Evolutionary conservation across 2,113 vertebrate species (phyloP).

Genomic region (Urocitellus parryii): DNA sequence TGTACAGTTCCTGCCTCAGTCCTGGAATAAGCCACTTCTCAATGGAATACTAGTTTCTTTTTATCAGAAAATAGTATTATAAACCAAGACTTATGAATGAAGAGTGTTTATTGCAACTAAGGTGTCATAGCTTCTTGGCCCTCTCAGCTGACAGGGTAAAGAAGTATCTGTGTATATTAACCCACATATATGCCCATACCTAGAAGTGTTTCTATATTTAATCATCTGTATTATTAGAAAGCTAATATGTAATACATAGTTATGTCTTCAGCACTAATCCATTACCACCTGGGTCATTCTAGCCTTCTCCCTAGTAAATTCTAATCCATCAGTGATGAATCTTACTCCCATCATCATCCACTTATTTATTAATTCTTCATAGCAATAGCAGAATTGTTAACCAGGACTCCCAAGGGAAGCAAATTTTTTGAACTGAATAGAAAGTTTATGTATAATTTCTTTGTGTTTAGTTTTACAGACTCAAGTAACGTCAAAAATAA

Average conservation of each 20-base stretch:
- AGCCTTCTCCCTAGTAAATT: neutral
- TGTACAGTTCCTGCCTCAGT: neutral
- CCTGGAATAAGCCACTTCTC: neutral
- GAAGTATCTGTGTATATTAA: neutral
- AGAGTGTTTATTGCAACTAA: neutral
- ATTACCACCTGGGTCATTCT: neutral
- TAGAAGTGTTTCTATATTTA: neutral
- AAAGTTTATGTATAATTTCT: neutral
- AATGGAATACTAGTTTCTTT: neutral
- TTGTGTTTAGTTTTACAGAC: neutral
- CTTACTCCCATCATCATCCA: neutral
- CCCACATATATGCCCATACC: neutral
- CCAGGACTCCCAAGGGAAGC: neutral
- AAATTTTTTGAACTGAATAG: neutral
- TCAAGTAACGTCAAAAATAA: neutral
- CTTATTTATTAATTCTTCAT: neutral
- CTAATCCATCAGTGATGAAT: neutral
- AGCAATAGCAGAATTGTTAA: neutral
- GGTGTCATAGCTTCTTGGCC: neutral
- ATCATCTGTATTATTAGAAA: neutral
- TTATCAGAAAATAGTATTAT: neutral
- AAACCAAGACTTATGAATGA: neutral
- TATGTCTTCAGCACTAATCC: neutral
- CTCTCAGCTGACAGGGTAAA: neutral
- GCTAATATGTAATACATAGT: neutral